A percentile compares a stretch with the other conserved stretches of the same genome.
Conservation (phyloP, 2,113 vertebrate genomes). For the Kryptolebias marmoratus region DNA sequence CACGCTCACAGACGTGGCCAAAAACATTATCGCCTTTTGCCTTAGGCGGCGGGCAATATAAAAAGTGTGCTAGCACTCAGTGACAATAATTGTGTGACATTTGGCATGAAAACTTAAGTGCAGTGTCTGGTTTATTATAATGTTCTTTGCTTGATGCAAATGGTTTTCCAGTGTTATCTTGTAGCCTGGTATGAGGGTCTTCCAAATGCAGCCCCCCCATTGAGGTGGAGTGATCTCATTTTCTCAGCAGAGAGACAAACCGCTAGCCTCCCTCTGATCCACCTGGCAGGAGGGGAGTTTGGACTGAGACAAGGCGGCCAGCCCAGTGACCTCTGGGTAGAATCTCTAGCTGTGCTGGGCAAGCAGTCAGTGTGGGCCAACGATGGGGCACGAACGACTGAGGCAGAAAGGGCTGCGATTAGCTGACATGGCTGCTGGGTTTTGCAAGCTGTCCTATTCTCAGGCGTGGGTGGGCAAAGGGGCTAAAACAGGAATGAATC, state of each 20-base stretch:
- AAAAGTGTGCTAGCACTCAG: constrained; percentile 23
- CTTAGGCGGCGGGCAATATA: background rate
- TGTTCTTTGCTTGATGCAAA: constrained; percentile 72
- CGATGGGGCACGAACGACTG: constrained; percentile 61
- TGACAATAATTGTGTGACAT: constrained; percentile 50
- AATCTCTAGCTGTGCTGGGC: constrained; percentile 65
- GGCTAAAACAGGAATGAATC: constrained; percentile 77
- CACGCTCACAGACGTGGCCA: too few species aligned
- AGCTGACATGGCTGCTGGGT: constrained; percentile 76
- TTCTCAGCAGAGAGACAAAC: constrained; percentile 60
- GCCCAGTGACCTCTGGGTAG: constrained; percentile 76
- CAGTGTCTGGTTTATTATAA: constrained; percentile 69
- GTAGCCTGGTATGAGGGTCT: constrained; percentile 70
- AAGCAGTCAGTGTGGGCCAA: constrained; percentile 57
- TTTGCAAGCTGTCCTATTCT: constrained; percentile 84
- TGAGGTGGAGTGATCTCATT: constrained; percentile 71
- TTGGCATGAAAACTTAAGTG: constrained; percentile 61
- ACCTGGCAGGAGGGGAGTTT: constrained; percentile 69
- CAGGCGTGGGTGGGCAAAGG: constrained; percentile 60
- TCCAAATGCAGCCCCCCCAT: constrained; percentile 68
- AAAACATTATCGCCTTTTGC: too few species aligned
- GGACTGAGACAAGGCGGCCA: constrained; percentile 62
- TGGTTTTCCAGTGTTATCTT: constrained; percentile 63
- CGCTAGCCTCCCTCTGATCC: constrained; percentile 70
- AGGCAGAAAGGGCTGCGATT: constrained; percentile 74